A percentile compares a stretch with the other conserved stretches of the same genome.
phyloP scores from a whole-genome alignment of 2,797 vertebrate genomes.

The Toxotes lorentzi region DNA sequence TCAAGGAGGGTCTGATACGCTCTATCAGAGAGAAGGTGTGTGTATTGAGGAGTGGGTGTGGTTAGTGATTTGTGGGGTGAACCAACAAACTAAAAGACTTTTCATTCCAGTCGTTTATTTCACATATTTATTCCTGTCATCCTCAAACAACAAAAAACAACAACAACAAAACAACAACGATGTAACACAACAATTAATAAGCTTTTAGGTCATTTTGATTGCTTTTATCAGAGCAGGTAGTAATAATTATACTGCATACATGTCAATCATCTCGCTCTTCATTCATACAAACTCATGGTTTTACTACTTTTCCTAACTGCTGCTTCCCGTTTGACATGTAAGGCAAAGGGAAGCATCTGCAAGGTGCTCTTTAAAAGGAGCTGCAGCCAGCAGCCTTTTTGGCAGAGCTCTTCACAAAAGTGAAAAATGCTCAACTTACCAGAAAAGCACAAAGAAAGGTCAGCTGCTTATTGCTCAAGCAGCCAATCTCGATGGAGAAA shows the following conservation, averaged over 20 bases:
- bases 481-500: conserved; percentile 37
- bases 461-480: conserved; percentile 22
- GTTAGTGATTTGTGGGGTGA: neutral
- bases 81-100: neutral
- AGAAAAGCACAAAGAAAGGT: conserved; percentile 42
- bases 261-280: conserved; percentile 15
- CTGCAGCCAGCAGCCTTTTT: conserved; percentile 32
- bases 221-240: neutral
- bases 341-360: conserved; percentile 5
- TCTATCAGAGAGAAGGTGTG: too few relatives aligned
- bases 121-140: neutral
- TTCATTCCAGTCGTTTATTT: neutral
- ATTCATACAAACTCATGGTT: neutral
- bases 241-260: neutral
- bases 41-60: neutral
- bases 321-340: neutral
- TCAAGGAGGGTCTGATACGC: conserved; percentile 47
- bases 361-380: conserved; percentile 43
- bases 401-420: conserved; percentile 30
- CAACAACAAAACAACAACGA: too few relatives aligned
- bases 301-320: neutral
- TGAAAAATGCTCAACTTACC: conserved; percentile 38
- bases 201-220: neutral
- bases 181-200: neutral
- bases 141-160: neutral